A percentile compares a stretch with the other conserved stretches of the same genome.
phyloP scores from a whole-genome alignment of 1,140 invertebrate genomes.

The Drosophila pachea region DNA sequence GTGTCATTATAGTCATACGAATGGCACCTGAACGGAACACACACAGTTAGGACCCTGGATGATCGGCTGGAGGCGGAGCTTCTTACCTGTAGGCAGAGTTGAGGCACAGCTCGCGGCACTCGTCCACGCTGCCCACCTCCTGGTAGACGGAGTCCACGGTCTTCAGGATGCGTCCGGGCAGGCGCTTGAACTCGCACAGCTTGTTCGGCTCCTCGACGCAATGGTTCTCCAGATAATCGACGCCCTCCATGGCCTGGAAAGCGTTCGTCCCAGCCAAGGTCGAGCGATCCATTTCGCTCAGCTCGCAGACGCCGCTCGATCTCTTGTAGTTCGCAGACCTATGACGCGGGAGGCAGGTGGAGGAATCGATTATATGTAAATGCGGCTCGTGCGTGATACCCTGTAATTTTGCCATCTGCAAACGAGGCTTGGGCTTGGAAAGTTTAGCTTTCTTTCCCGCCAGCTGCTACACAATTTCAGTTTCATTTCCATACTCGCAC shows the following conservation, averaged over 20 bases:
- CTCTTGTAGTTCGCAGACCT: conserved; percentile 94
- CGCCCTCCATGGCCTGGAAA: conserved; percentile 85
- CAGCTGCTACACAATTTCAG: too few species aligned
- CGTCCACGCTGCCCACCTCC: conserved; percentile 90
- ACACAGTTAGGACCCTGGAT: too few species aligned
- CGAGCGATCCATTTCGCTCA: conserved; percentile 93
- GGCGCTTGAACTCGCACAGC: conserved; percentile 94
- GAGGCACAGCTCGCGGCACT: conserved; percentile 92
- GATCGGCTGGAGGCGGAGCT: too few species aligned
- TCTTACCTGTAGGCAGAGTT: conserved; percentile 88
- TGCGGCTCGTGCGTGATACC: too few species aligned
- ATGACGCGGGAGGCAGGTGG: too few species aligned
- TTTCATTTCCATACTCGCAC: too few species aligned
- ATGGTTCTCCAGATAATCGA: conserved; percentile 93
- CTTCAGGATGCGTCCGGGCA: conserved; percentile 92
- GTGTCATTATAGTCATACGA: conserved; percentile 96
- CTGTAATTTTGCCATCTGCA: too few species aligned
- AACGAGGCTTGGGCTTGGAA: too few species aligned
- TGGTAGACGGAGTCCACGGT: conserved; percentile 96
- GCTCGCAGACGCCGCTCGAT: conserved; percentile 88
- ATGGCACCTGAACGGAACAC: conserved; percentile 88
- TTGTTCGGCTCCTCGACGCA: conserved; percentile 94
- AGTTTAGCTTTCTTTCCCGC: too few species aligned
- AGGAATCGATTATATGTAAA: not conserved
- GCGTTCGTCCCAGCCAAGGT: conserved; percentile 88